These are phyloP conservation scores for Eurystomus gularis DNA, from an alignment of 2,113 vertebrate species.

Conservation along the genomic window DNA sequence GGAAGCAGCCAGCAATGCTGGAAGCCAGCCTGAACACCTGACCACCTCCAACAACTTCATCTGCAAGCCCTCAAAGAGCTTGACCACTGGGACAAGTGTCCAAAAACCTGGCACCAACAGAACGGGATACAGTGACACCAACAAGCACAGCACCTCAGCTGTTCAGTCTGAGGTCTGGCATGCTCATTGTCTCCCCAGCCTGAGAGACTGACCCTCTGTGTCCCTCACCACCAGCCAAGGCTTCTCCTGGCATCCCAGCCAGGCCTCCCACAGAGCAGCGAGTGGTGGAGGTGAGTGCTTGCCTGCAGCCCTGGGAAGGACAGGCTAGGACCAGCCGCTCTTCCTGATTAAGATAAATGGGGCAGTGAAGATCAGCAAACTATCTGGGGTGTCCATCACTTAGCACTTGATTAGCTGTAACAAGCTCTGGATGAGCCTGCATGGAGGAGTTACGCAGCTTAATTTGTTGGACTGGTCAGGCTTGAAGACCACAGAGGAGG, in stretches of 20 bases:
- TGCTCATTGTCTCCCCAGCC: neutral
- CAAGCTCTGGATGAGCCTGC: neutral
- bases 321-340: neutral
- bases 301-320: neutral
- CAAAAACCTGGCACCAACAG: rapidly evolving
- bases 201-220: neutral
- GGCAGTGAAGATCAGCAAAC: neutral
- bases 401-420: slow-evolving; percentile 31
- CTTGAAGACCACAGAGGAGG: slow-evolving; percentile 61
- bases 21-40: rapidly evolving
- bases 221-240: rapidly evolving
- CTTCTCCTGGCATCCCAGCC: neutral
- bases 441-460: neutral
- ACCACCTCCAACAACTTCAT: neutral
- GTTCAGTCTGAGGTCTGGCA: slow-evolving; percentile 31
- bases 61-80: neutral
- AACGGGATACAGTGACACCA: neutral
- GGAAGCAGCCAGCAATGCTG: neutral
- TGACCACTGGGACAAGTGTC: neutral
- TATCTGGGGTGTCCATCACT: slow-evolving; percentile 25
- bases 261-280: slow-evolving; percentile 49
- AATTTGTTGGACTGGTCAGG: neutral
- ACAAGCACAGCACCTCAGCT: slow-evolving; percentile 9
- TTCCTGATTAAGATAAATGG: slow-evolving; percentile 51
- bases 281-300: neutral